phyloP scores from a whole-genome alignment of 2,888 invertebrate genomes.

The Scaptomyza polygonia region DNA sequence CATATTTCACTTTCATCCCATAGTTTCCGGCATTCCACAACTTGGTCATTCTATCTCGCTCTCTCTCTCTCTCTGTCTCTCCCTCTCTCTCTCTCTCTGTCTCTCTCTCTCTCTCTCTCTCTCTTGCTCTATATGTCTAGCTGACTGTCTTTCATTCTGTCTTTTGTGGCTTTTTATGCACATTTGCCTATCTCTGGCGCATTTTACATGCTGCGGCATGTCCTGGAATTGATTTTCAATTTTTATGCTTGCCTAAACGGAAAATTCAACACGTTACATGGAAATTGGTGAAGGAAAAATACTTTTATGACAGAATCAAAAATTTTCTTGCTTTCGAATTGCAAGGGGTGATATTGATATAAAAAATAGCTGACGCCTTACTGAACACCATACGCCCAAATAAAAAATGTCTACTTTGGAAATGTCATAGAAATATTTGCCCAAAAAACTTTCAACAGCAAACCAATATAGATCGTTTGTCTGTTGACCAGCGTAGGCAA shows the following conservation, averaged over 20 bases:
- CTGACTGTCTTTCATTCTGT: background rate
- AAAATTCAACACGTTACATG: conserved; percentile 60
- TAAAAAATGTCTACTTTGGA: too few species aligned
- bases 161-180: conserved; percentile 25
- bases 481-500: conserved; percentile 48
- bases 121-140: too few species aligned
- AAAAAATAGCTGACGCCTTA: conserved; percentile 7
- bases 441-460: conserved; percentile 19
- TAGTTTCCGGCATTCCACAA: conserved; percentile 6
- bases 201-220: conserved; percentile 56
- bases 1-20: conserved; percentile 26
- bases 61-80: background rate
- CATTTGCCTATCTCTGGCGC: conserved; percentile 49
- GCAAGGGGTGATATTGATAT: conserved; percentile 15
- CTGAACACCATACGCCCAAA: too few species aligned
- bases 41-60: background rate
- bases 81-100: background rate
- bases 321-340: conserved; percentile 33
- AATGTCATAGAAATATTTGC: too few species aligned
- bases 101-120: background rate
- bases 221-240: conserved; percentile 71
- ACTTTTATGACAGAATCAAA: conserved; percentile 22
- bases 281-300: conserved; percentile 11
- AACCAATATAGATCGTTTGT: conserved; percentile 9
- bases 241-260: conserved; percentile 77